A percentile compares a stretch with the other conserved stretches of the same genome.
Evolutionary conservation across 2,888 invertebrate species (phyloP).

Genomic region (Slavum lentiscoides): DNA sequence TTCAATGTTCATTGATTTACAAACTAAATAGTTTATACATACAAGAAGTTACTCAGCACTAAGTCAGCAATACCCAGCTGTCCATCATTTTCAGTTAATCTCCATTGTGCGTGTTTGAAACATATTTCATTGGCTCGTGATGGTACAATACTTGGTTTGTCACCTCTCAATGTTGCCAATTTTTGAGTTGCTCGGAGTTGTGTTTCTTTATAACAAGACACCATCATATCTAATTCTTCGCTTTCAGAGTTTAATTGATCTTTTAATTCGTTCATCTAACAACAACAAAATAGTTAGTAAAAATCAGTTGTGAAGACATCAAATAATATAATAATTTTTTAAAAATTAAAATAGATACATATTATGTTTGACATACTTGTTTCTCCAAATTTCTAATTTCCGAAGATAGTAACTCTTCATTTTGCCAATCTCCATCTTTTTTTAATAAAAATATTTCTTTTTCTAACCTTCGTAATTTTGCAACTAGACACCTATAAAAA

Average conservation of each 20-base stretch:
- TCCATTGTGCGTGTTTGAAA: slow-evolving; percentile 97
- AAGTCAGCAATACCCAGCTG: slow-evolving; percentile 97
- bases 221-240: slow-evolving; percentile 93
- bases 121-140: slow-evolving; percentile 92
- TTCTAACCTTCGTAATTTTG: slow-evolving; percentile 82
- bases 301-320: not conserved
- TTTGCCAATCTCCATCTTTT: slow-evolving; percentile 70
- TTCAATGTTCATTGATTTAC: not conserved
- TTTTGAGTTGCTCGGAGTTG: slow-evolving; percentile 66
- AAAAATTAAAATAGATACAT: not conserved
- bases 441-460: slow-evolving; percentile 87
- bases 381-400: slow-evolving; percentile 75
- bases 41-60: slow-evolving; percentile 92
- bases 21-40: slow-evolving; percentile 59
- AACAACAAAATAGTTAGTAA: not conserved
- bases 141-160: slow-evolving; percentile 72
- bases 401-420: slow-evolving; percentile 65
- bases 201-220: slow-evolving; percentile 86
- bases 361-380: slow-evolving; percentile 62
- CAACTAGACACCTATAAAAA: slow-evolving; percentile 69
- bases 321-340: not conserved
- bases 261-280: slow-evolving; percentile 82
- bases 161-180: slow-evolving; percentile 68
- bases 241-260: slow-evolving; percentile 83
- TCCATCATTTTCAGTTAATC: slow-evolving; percentile 95